These are phyloP conservation scores for Naso thynnoides DNA, from an alignment of 2,797 vertebrate genomes.

Conservation along the genomic window DNA sequence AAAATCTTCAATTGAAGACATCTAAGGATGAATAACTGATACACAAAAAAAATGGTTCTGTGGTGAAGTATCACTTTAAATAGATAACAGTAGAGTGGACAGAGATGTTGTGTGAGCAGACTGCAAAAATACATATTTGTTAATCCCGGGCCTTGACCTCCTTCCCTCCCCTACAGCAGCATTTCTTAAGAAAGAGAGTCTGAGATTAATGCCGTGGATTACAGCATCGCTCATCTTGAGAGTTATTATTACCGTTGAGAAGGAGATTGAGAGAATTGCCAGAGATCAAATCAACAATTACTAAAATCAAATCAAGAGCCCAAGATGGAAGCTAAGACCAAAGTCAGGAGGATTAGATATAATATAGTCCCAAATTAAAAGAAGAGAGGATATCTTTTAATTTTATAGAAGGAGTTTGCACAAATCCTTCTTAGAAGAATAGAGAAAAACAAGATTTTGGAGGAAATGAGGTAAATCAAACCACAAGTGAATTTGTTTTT, in stretches of 20 bases:
- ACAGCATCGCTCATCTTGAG: constrained; percentile 77
- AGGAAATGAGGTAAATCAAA: constrained; percentile 32
- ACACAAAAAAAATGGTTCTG: too few relatives aligned
- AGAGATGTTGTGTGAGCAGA: constrained; percentile 24
- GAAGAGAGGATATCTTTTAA: constrained; percentile 79
- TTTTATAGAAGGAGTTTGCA: constrained; percentile 50
- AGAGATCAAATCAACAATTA: constrained; percentile 80
- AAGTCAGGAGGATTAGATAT: constrained; percentile 88
- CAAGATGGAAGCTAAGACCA: constrained; percentile 85
- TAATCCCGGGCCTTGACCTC: constrained; percentile 40
- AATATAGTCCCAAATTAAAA: constrained; percentile 86
- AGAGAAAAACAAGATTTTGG: constrained; percentile 58
- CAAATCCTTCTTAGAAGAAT: constrained; percentile 69
- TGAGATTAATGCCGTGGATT: constrained; percentile 83
- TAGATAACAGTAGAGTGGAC: not conserved
- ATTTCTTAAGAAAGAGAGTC: constrained; percentile 71
- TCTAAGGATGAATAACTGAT: not conserved
- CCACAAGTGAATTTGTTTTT: constrained; percentile 3
- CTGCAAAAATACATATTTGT: constrained; percentile 77
- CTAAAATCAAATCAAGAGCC: constrained; percentile 85
- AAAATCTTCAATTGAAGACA: too few relatives aligned
- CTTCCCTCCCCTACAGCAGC: constrained; percentile 33
- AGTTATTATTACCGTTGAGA: constrained; percentile 74
- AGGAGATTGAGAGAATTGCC: constrained; percentile 85
- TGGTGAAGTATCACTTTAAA: constrained; percentile 22